Evolutionary conservation across 2,797 vertebrate genomes (phyloP).

Genomic region (Gambelia wislizenii): DNA sequence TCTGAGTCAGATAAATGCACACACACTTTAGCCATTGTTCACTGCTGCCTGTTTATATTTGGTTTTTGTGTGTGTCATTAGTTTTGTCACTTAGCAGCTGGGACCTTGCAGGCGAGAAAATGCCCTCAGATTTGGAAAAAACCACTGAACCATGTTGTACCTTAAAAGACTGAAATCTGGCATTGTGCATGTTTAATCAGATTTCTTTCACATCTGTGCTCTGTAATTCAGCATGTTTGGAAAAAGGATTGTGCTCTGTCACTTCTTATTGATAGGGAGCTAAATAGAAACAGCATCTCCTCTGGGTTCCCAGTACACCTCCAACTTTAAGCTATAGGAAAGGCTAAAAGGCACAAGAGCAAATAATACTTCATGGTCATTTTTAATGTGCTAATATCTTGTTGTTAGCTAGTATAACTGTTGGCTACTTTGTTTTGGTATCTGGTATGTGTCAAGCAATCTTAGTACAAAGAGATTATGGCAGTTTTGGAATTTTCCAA

Average conservation of each 20-base stretch:
- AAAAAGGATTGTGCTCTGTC: conserved; percentile 62
- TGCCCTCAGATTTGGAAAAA: conserved; percentile 57
- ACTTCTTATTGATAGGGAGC: conserved; percentile 66
- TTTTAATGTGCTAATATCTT: conserved; percentile 38
- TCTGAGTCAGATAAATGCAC: conserved; percentile 40
- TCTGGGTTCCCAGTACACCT: background rate
- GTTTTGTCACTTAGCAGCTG: conserved; percentile 64
- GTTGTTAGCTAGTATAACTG: conserved; percentile 30
- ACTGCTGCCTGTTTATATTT: conserved; percentile 44
- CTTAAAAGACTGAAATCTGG: conserved; percentile 64
- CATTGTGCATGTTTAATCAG: conserved; percentile 72
- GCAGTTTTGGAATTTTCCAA: too few species aligned
- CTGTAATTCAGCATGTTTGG: conserved; percentile 57
- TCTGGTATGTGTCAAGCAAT: too few species aligned
- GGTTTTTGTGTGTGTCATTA: conserved; percentile 59
- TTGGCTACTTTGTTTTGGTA: too few species aligned
- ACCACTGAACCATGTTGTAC: conserved; percentile 51
- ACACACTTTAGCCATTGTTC: conserved; percentile 26
- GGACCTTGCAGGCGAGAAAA: conserved; percentile 52
- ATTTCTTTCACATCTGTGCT: conserved; percentile 67
- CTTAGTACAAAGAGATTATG: too few species aligned
- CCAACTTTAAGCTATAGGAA: conserved; percentile 51
- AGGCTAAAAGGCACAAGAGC: conserved; percentile 35
- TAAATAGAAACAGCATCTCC: conserved; percentile 60
- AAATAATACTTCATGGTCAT: conserved; percentile 31